These are phyloP conservation scores for Athripsodes cinereus DNA, from an alignment of 2,888 invertebrate genomes.

Conservation along the genomic window DNA sequence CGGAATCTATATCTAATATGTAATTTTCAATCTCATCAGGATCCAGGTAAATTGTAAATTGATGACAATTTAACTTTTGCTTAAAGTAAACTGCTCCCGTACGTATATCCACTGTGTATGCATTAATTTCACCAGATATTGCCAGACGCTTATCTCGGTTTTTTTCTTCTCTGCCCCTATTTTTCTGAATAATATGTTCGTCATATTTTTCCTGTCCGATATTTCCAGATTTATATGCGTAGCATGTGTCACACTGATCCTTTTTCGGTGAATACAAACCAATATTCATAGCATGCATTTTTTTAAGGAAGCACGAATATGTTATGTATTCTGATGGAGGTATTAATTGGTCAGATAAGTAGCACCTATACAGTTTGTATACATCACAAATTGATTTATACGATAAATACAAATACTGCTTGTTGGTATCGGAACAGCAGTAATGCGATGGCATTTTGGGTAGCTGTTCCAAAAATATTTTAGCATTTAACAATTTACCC, in stretches of 20 bases:
- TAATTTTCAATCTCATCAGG: too few species aligned
- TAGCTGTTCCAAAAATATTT: too few species aligned
- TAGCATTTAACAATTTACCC: neutral
- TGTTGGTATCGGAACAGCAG: too few species aligned
- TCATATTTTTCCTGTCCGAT: neutral
- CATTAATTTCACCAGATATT: conserved; percentile 1
- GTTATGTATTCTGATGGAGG: neutral
- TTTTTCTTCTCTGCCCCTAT: conserved; percentile 3
- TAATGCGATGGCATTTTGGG: too few species aligned
- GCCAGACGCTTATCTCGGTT: neutral
- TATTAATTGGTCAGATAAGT: neutral
- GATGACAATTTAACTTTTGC: neutral
- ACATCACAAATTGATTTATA: neutral
- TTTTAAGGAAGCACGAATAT: neutral
- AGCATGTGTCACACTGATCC: neutral
- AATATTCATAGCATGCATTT: neutral
- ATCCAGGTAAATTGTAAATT: neutral
- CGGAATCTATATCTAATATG: too few species aligned
- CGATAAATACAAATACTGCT: neutral
- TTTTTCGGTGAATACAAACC: neutral
- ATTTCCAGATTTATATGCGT: neutral
- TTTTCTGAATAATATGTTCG: conserved; percentile 2
- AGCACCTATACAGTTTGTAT: neutral
- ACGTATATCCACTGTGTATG: neutral
- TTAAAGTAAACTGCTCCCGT: neutral